Evolutionary conservation across 2,888 invertebrate species (phyloP).

Genomic region (Tachina lurida): DNA sequence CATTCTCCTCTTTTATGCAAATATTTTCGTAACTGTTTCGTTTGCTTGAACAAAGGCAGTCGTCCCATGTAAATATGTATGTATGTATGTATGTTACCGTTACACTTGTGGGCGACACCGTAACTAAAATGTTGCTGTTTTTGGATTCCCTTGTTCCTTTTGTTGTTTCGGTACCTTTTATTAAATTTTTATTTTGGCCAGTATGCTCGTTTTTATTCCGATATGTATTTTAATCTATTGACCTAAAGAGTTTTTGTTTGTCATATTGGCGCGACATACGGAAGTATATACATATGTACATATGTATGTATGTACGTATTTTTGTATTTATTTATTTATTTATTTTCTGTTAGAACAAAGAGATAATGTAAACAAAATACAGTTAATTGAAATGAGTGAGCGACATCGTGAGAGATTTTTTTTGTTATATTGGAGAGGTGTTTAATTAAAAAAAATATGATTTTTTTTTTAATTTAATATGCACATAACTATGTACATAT

Average conservation of each 20-base stretch:
- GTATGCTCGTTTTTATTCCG: background rate
- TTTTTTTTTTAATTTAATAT: too few species aligned
- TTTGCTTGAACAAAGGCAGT: background rate
- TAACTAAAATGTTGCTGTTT: slow-evolving; percentile 18
- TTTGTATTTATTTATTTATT: background rate
- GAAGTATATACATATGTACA: slow-evolving; percentile 15
- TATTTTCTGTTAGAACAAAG: slow-evolving; percentile 13
- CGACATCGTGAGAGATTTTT: slow-evolving; percentile 40
- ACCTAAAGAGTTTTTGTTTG: slow-evolving; percentile 41
- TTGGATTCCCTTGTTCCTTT: background rate
- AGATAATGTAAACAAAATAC: slow-evolving; percentile 14
- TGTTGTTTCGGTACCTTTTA: background rate
- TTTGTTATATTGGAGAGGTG: background rate
- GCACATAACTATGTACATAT: too few species aligned
- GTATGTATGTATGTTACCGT: background rate
- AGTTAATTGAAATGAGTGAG: slow-evolving; percentile 11
- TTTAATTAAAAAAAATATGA: background rate
- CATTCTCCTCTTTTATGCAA: slow-evolving; percentile 34
- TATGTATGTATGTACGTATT: too few species aligned
- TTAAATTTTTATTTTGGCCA: slow-evolving; percentile 26
- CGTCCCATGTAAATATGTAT: background rate
- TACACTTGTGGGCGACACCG: slow-evolving; percentile 41
- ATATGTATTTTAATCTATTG: slow-evolving; percentile 5
- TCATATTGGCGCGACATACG: slow-evolving; percentile 46
- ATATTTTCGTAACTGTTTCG: slow-evolving; percentile 51